These are phyloP conservation scores for Bubalus kerabau DNA, from an alignment of 2,113 vertebrate species.

Conservation along the genomic window DNA sequence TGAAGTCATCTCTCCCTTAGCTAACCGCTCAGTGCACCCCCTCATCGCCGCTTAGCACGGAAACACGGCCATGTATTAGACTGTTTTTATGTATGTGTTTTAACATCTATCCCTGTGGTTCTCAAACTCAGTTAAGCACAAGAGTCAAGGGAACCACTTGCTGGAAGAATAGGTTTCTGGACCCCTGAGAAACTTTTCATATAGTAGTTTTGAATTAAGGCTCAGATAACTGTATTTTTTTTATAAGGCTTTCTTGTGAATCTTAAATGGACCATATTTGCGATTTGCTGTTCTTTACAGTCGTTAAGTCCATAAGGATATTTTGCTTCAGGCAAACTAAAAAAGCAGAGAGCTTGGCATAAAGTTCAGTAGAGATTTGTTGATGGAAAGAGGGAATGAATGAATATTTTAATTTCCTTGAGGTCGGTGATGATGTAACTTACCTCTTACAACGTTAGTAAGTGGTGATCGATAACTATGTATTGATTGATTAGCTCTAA, in stretches of 20 bases:
- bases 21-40: not conserved
- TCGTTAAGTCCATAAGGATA: not conserved
- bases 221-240: not conserved
- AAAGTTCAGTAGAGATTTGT: not conserved
- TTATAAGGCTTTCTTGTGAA: not conserved
- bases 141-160: not conserved
- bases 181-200: not conserved
- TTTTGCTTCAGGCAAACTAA: not conserved
- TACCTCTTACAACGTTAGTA: not conserved
- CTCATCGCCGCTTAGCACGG: not conserved
- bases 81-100: not conserved
- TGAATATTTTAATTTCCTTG: not conserved
- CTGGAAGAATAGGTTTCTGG: not conserved
- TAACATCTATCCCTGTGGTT: not conserved
- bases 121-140: not conserved
- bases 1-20: not conserved
- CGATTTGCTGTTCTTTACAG: not conserved
- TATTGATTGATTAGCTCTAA: not conserved
- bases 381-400: not conserved
- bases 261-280: not conserved
- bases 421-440: not conserved
- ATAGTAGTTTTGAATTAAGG: not conserved
- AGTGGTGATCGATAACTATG: not conserved
- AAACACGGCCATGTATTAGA: not conserved
- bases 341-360: not conserved